Base-by-base conservation (phyloP, 2,888 invertebrate genomes). In the Pinctada fucata region DNA sequence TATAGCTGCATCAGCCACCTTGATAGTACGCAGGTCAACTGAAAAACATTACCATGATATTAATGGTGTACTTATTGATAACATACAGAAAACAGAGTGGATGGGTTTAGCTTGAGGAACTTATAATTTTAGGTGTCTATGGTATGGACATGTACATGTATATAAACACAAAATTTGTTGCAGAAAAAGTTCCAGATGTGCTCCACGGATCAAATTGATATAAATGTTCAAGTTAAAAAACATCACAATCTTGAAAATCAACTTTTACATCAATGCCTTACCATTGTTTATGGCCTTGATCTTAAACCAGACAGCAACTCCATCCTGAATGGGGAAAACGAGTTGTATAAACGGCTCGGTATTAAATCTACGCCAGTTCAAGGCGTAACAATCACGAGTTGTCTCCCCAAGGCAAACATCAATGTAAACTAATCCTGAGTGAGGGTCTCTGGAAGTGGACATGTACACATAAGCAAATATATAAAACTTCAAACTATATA, bases 271-370 rank as follows among this genome's bases (percentile, higher is more conserved):
- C 31, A 31, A 16, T 16, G 4, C 16, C 47, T 65, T 69, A 89
- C 89, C 89, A 79, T 87, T 78, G 77, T 90, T 89, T n/a, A 82
- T 80, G 6, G 83, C 86, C 51, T 88, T 78, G n/a, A 89, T 58
- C 72, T 87, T 84, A 45, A 89, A 71, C 90, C 90, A 90, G 3
- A 83, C 86, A 16, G 88, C 86, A 2, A 86, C 72, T 1, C 89
- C 89, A 71, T 88, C 85, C 2, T 84, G 84, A n/a, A 90, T 79
- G 50, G 76, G 51, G 67, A 76, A 83, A 6, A 63, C 63, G n/a
- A 78, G 70, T 2, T 72, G 78, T 48, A 86, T 68, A 8, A 51
- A 52, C 13, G 82, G 73, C 47, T 70, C 75, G 31, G 74, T 70
- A 16, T 77, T 70, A 10, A 70, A 75, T 6, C 76, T 72, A 13